Evolutionary conservation across 2,113 vertebrate genomes (phyloP), one percentile per base, ranked within the genome.

Genomic region (Seriola aureovittata): DNA sequence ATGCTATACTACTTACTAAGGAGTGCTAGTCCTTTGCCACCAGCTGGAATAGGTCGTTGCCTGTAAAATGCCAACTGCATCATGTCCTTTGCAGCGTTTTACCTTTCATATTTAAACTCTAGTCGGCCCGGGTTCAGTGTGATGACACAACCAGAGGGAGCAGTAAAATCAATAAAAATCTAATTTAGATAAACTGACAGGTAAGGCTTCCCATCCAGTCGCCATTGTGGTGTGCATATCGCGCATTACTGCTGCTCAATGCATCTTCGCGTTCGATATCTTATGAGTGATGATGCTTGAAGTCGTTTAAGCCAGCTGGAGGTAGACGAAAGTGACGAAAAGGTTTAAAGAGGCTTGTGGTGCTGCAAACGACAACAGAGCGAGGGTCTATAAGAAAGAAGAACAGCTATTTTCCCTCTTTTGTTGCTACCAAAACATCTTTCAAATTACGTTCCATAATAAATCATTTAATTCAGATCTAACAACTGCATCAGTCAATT

Each of bases 181-280:
- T 80, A 44, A 91, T 94, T 89, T 79, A 77, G 88, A 93, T 88
- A 86, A 82, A 86, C 74, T 85, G 86, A 89, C 81, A 86, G 82
- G 80, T 90, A 55, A 83, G 84, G 21, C 52, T 60, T 52, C 65
- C 64, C 58, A 60, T 52, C 62, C 63, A 64, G 72, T 50, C 48
- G 6, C 59, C 75, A 72, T 83, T 78, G 67, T 84, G 65, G 72
- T 54, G 62, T 64, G 25, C n/a, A 7, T 40, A 79, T 55, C 19
- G 21, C 55, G 48, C 84, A 65, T 83, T 62, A 67, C 83, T 59
- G 84, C 75, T 63, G 74, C 74, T 69, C 78, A 59, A 50, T 83
- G 72, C 50, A 59, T 66, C 74, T 82, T 66, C 52, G 44, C 34
- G 6, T 38, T 88, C 84, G 44, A 60, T 79, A 85, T 78, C 59